phyloP scores from a whole-genome alignment of 2,797 vertebrate genomes.

The Carcharodon carcharias region DNA sequence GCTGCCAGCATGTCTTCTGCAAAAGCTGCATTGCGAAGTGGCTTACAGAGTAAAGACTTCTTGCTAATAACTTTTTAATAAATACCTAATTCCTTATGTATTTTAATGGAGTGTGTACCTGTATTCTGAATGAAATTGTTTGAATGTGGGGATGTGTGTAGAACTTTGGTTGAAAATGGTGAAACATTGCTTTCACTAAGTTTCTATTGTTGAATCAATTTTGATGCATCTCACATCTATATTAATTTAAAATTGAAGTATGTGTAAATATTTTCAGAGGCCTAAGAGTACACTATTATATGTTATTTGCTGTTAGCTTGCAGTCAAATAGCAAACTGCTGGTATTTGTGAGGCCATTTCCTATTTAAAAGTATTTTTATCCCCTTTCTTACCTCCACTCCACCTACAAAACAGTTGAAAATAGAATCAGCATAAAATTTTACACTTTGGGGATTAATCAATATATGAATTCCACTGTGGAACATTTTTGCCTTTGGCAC shows the following conservation, averaged over 20 bases:
- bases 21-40: conserved; percentile 78
- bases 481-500: not conserved
- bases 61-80: not conserved
- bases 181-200: not conserved
- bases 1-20: conserved; percentile 80
- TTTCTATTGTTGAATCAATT: not conserved
- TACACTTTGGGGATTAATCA: too few species aligned
- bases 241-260: not conserved
- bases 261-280: not conserved
- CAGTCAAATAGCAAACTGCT: not conserved
- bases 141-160: not conserved
- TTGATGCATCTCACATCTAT: not conserved
- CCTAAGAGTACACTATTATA: not conserved
- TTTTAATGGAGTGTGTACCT: not conserved
- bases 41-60: conserved; percentile 64
- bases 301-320: not conserved
- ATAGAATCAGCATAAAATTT: not conserved
- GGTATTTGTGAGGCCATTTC: not conserved
- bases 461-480: too few species aligned
- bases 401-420: not conserved
- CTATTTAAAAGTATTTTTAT: not conserved
- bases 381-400: not conserved
- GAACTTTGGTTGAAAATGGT: not conserved
- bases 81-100: not conserved
- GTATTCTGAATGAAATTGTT: not conserved